A percentile compares a stretch with the other conserved stretches of the same genome.
Conservation (phyloP, 1,140 invertebrate species). For the Zeugodacus cucurbitae region DNA sequence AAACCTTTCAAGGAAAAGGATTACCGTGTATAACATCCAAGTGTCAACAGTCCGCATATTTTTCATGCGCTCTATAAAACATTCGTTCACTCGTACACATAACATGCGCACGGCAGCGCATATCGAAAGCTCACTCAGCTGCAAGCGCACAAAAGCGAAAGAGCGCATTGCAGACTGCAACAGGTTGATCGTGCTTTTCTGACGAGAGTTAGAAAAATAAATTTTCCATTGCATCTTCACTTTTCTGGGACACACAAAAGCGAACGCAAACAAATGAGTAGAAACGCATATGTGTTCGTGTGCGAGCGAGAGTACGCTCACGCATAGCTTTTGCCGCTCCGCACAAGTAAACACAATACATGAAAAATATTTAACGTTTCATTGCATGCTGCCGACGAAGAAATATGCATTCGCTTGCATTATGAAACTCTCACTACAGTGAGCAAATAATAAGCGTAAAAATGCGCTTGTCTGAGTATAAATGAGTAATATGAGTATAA, state of each 20-base stretch:
- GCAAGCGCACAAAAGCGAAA: not conserved
- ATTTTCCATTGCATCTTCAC: conserved; percentile 2
- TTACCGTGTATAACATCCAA: too few species aligned
- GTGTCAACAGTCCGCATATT: too few species aligned
- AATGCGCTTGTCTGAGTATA: not conserved
- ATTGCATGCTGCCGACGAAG: not conserved
- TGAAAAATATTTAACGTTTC: not conserved
- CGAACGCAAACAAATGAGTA: not conserved
- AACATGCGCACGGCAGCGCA: not conserved
- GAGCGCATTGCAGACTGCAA: not conserved
- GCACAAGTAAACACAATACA: not conserved
- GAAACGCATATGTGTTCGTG: not conserved
- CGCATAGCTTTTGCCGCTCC: not conserved
- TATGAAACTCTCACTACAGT: not conserved
- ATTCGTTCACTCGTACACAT: not conserved
- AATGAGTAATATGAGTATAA: too few species aligned
- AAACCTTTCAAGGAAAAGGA: too few species aligned
- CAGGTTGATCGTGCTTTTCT: not conserved
- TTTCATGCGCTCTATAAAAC: not conserved
- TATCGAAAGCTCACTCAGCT: not conserved
- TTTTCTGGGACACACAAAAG: not conserved
- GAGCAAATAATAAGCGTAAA: not conserved
- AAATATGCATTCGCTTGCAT: conserved; percentile 18
- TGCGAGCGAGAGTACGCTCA: not conserved
- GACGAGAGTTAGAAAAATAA: not conserved